Evolutionary conservation across 1,140 invertebrate species (phyloP), one percentile per base, ranked within the genome.

Genomic region (Pomacea maculata): DNA sequence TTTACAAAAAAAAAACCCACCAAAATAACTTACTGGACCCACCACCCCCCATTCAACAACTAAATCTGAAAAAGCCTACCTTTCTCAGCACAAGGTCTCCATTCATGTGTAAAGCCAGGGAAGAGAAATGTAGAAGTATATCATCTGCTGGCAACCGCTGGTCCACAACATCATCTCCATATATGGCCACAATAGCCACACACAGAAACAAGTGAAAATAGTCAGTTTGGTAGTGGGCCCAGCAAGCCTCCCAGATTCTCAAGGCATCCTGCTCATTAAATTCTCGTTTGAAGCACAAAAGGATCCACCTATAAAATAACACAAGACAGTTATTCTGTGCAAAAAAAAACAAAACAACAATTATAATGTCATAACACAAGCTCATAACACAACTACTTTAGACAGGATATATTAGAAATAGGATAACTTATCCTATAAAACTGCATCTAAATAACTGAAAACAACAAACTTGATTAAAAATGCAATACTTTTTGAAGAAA

Each of bases 31-130:
- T 7, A 74, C 54, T 34, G 9, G 2, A 21, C 64, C 64, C n/a
- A 34, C n/a, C 67, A 25, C 25, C 25, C 25, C 25, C 25, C 25
- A 25, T 25, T 25, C 67, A 70, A n/a, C 21, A 17, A 11, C 67
- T 14, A 17, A 11, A 61, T 11, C 57, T 61, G 57, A 17, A 4
- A 4, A 61, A 17, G 54, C 80, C 82, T 87, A 94, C 94, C 92
- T 98, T 98, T 83, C 96, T 93, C 14, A 98, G 92, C 64, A 98
- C 96, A 21, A 98, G 91, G 67, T 95, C 94, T 0, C 96, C 97
- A 90, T 98, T 96, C 97, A 99, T 98, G 88, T 98, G 97, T 95
- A 97, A 97, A 45, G 97, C 96, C 63, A 98, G 92, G 21, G 96
- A 97, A 88, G 96, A 97, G 89, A 99, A 99, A 91, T 98, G 96